phyloP scores from a whole-genome alignment of 2,113 vertebrate species.

The Amphiprion percula region DNA sequence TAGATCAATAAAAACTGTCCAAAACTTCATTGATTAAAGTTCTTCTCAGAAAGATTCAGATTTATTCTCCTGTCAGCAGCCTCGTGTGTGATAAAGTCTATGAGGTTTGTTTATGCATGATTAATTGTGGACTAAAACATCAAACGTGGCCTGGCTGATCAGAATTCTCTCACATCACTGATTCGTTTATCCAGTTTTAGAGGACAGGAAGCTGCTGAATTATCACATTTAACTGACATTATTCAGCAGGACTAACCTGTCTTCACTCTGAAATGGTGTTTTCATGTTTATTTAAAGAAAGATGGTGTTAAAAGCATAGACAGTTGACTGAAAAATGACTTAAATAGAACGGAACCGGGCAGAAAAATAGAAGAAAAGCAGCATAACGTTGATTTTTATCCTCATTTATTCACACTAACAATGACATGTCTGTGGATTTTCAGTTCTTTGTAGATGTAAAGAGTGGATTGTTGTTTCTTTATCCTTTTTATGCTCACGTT shows the following conservation, averaged over 20 bases:
- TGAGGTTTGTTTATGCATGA: background rate
- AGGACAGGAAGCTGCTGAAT: constrained; percentile 31
- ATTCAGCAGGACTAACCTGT: constrained; percentile 6
- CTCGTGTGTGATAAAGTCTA: background rate
- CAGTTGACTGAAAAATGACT: no score
- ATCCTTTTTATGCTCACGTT: no score
- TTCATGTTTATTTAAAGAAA: background rate
- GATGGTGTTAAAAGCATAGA: background rate
- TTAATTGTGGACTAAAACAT: constrained; percentile 27
- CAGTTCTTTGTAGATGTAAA: no score
- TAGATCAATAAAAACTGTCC: constrained; percentile 12
- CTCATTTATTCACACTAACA: no score
- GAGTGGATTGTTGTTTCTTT: no score
- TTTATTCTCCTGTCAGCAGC: constrained; percentile 3
- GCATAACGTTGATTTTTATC: no score
- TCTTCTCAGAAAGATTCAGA: background rate
- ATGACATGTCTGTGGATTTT: no score
- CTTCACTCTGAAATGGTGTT: constrained; percentile 1
- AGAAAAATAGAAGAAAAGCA: no score
- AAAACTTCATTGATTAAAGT: background rate
- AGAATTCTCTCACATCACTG: constrained; percentile 51
- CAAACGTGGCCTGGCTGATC: constrained; percentile 1
- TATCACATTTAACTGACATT: constrained; percentile 34
- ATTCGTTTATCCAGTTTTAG: constrained; percentile 33
- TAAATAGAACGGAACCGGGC: no score